Percentiles rank a stretch among this genome's conserved stretches.
These are phyloP conservation scores for Craseonycteris thonglongyai DNA, from an alignment of 2,113 vertebrate genomes.

Conservation along the genomic window DNA sequence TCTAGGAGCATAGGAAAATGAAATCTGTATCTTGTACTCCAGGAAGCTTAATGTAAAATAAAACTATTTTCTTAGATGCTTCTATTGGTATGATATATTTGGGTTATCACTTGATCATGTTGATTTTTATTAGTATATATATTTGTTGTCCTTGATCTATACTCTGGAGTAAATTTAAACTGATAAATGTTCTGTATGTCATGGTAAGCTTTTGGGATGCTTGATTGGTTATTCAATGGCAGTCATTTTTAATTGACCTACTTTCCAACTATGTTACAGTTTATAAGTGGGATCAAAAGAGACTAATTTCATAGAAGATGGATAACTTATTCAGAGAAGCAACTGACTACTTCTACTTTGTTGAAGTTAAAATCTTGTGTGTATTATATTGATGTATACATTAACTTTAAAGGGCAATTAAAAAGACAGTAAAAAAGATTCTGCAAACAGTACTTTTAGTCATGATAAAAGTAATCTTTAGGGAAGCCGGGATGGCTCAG, in stretches of 20 bases:
- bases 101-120: background rate
- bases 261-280: background rate
- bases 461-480: no score
- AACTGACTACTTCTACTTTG: background rate
- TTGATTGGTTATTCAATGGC: background rate
- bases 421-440: background rate
- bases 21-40: background rate
- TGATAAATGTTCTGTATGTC: background rate
- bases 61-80: background rate
- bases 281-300: background rate
- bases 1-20: background rate
- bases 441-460: background rate
- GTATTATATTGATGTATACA: background rate
- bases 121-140: background rate
- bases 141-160: background rate
- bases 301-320: background rate
- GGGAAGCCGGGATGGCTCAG: no score
- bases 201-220: background rate
- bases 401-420: background rate
- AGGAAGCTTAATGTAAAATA: background rate
- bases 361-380: background rate
- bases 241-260: background rate
- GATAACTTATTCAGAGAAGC: background rate
- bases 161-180: background rate
- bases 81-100: background rate